Base-by-base conservation (phyloP, 1,140 invertebrate genomes). In the Proctacanthus coquilletti region DNA sequence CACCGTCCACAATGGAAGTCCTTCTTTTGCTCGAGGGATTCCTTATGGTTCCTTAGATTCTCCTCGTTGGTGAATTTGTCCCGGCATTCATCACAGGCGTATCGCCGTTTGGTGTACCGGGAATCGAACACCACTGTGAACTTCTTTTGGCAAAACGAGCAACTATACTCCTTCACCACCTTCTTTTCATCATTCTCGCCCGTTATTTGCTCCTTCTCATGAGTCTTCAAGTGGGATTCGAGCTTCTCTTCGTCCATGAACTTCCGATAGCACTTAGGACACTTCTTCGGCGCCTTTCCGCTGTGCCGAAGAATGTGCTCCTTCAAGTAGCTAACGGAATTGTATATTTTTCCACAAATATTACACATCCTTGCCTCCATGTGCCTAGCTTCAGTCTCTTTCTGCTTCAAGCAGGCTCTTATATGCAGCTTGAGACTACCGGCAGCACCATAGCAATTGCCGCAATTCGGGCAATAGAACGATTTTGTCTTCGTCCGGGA, bases 261-360 rank as follows among this genome's bases (percentile, higher is more conserved):
- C 18, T 58, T 58, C 31, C 55, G 52, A 40, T 58, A 58, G 41
- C 55, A 58, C 15, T 56, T 53, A 0, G 48, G 44, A 35, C 55
- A 58, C n/a, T 53, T 53, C n/a, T 41, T 51, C 0, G 55, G 55
- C 11, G 52, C 55, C n/a, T 56, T 53, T 18, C 55, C 55, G 0
- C 55, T 56, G 10, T 58, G 55, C 0, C 55, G 55, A 45, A 58
- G 44, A 48, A 58, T 53, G n/a, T 58, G 55, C 43, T 58, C 55
- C 36, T 58, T 58, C 15, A 58, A 45, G 20, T 58, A 58, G n/a
- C 48, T 47, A 10, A 56, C 51, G 25, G 55, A 58, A 18, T 58
- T 58, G 40, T 58, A 58, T n/a, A 58, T 38, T 29, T 56, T 56
- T 42, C 51, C 51, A 40, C 55, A 58, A 3, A 58, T 51, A 9